A percentile compares a stretch with the other conserved stretches of the same genome.
Conservation (phyloP, 2,888 invertebrate species). For the Tachina lurida region DNA sequence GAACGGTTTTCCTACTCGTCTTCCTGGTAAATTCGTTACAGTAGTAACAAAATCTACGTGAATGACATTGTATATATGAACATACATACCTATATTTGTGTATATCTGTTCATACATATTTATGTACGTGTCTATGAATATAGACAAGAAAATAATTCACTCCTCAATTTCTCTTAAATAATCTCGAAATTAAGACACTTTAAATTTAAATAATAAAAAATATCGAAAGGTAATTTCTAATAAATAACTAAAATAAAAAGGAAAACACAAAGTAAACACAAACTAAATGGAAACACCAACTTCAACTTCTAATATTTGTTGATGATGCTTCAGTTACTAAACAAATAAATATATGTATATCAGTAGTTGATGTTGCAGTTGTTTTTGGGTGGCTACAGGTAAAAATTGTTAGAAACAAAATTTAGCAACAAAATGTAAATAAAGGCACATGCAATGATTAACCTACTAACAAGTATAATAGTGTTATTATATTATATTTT, state of each 20-base stretch:
- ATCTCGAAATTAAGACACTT: no score
- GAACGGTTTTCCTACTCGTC: background rate
- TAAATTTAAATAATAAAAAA: background rate
- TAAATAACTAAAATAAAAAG: background rate
- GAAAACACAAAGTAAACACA: conserved; percentile 51
- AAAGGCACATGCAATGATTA: conserved; percentile 31
- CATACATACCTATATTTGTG: background rate
- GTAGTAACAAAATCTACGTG: conserved; percentile 35
- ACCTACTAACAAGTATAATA: conserved; percentile 61
- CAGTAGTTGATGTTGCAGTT: conserved; percentile 10
- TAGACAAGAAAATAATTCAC: no score
- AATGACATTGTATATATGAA: no score
- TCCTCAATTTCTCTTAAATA: no score
- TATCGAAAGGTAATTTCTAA: background rate
- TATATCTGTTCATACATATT: background rate
- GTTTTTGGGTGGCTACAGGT: conserved; percentile 29
- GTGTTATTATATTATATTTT: no score
- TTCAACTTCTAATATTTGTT: conserved; percentile 41
- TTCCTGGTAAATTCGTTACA: conserved; percentile 49
- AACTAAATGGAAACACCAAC: conserved; percentile 41
- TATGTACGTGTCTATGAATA: no score
- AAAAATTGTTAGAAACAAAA: conserved; percentile 10
- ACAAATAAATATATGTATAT: conserved; percentile 52
- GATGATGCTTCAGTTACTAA: conserved; percentile 54
- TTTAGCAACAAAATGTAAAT: conserved; percentile 16